Evolutionary conservation across 1,140 invertebrate genomes (phyloP).

Genomic region (Atta texana): DNA sequence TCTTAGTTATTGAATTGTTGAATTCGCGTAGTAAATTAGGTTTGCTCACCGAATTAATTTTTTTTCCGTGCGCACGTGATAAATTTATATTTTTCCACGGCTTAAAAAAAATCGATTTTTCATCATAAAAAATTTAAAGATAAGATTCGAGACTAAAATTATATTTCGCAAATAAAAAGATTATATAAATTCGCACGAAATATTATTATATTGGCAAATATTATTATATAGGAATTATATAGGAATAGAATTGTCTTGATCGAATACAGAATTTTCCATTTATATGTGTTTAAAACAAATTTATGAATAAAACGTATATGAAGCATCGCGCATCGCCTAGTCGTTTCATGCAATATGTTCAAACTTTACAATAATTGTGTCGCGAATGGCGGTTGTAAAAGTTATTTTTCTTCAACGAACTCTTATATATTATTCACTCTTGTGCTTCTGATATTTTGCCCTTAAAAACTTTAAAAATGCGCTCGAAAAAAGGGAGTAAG

Average conservation of each 20-base stretch:
- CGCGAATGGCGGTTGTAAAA: slow-evolving; percentile 64
- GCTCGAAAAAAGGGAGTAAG: slow-evolving; percentile 55
- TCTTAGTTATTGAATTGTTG: too few species aligned
- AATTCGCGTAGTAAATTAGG: too few species aligned
- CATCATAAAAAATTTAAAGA: neutral
- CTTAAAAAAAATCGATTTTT: neutral
- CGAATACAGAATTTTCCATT: too few species aligned
- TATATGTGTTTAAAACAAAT: neutral
- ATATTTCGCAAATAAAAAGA: neutral
- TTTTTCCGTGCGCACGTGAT: too few species aligned
- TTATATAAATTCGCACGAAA: too few species aligned
- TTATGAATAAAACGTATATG: neutral
- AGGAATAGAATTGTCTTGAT: too few species aligned
- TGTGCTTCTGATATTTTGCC: slow-evolving; percentile 81
- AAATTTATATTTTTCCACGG: neutral
- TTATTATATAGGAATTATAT: too few species aligned
- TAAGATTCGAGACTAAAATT: neutral
- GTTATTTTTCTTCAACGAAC: slow-evolving; percentile 76
- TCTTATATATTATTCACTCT: slow-evolving; percentile 83
- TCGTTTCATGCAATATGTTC: slow-evolving; percentile 9
- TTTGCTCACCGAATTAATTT: too few species aligned
- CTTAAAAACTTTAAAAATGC: slow-evolving; percentile 82
- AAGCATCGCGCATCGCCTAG: slow-evolving; percentile 9
- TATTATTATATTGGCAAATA: too few species aligned
- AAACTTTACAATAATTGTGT: slow-evolving; percentile 74